Evolutionary conservation across 2,888 invertebrate species (phyloP).

Genomic region (Adelphocoris suturalis): DNA sequence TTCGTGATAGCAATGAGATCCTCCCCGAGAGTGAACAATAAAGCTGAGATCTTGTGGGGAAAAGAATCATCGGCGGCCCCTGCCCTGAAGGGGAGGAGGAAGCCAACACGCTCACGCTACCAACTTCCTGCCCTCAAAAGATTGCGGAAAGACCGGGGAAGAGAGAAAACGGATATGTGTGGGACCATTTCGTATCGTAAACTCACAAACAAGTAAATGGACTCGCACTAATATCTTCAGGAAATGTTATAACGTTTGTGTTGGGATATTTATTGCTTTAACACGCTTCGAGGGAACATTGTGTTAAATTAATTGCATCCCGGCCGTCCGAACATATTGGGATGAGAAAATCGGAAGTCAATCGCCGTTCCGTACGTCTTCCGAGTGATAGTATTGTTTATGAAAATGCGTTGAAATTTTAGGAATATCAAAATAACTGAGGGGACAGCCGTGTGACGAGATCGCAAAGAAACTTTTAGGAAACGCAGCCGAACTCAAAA

Average conservation of each 20-base stretch:
- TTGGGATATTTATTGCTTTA: conserved; percentile 13
- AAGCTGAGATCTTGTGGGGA: not conserved
- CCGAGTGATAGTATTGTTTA: too few relatives aligned
- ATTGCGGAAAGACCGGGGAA: conserved; percentile 24
- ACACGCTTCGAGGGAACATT: not conserved
- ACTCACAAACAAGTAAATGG: conserved; percentile 55
- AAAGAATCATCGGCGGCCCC: conserved; percentile 6
- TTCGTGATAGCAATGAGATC: too few relatives aligned
- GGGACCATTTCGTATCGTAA: conserved; percentile 33
- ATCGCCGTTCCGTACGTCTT: too few relatives aligned
- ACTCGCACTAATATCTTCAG: conserved; percentile 57
- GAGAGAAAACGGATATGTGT: conserved; percentile 46
- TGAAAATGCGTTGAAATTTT: too few relatives aligned
- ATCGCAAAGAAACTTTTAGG: too few relatives aligned
- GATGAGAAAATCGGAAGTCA: too few relatives aligned
- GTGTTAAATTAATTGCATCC: not conserved
- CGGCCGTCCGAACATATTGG: not conserved
- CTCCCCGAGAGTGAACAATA: not conserved
- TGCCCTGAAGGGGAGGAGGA: not conserved
- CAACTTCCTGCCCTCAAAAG: conserved; percentile 33
- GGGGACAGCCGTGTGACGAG: too few relatives aligned
- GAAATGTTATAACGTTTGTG: conserved; percentile 39
- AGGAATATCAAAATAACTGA: too few relatives aligned
- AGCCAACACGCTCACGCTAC: conserved; percentile 17
- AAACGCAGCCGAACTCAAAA: too few relatives aligned